Conservation (phyloP, 2,113 vertebrate species). For the Mirounga angustirostris region DNA sequence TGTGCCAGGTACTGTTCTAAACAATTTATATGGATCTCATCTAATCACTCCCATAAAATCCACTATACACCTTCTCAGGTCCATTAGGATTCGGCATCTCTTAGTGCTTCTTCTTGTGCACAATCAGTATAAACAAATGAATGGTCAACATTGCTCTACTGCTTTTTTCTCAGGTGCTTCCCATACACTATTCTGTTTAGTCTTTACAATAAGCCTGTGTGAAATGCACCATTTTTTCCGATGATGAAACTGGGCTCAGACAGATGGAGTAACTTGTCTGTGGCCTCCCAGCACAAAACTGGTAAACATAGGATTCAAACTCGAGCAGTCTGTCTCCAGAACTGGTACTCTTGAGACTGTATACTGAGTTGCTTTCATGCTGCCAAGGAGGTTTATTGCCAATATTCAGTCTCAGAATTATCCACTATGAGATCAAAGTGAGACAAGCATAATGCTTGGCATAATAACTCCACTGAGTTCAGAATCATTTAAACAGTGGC, state of each 20-base stretch:
- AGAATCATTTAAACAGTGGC: neutral
- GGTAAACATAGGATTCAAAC: neutral
- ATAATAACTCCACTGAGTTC: neutral
- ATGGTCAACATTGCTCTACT: neutral
- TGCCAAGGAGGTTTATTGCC: neutral
- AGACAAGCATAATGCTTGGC: neutral
- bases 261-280: neutral
- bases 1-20: neutral
- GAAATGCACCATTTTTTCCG: neutral
- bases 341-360: neutral
- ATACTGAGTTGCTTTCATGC: neutral
- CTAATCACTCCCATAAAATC: neutral
- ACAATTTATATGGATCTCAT: neutral
- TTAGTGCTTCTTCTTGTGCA: neutral
- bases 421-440: neutral
- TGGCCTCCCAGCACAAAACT: neutral
- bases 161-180: neutral
- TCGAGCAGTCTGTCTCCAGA: neutral
- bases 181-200: neutral
- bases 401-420: conserved; percentile 30
- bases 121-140: neutral
- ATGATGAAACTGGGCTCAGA: neutral
- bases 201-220: neutral
- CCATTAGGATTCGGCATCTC: neutral
- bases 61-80: neutral